Evolutionary conservation across 2,888 invertebrate genomes (phyloP).

Genomic region (Chloromyia formosa): DNA sequence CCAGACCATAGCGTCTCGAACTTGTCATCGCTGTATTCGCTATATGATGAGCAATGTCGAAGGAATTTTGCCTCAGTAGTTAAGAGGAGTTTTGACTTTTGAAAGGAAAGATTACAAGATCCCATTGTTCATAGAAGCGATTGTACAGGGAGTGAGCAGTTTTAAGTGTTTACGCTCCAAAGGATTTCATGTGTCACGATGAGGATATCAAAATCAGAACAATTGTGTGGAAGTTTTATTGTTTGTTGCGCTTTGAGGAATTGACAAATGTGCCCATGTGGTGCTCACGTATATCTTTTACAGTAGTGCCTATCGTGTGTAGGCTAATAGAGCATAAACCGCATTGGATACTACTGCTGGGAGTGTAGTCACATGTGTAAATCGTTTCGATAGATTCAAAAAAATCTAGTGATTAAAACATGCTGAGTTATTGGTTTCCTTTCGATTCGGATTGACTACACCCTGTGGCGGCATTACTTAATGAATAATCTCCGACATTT

Average conservation of each 20-base stretch:
- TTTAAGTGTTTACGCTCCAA: slow-evolving; percentile 40
- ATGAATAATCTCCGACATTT: too few species aligned
- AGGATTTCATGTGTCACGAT: slow-evolving; percentile 43
- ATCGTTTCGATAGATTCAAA: slow-evolving; percentile 38
- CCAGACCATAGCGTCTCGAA: not conserved
- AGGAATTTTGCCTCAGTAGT: slow-evolving; percentile 44
- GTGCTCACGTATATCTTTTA: slow-evolving; percentile 14
- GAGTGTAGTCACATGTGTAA: slow-evolving; percentile 35
- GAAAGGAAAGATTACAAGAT: slow-evolving; percentile 43
- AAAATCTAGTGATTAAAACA: not conserved
- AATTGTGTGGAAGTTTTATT: slow-evolving; percentile 33
- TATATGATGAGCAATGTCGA: slow-evolving; percentile 26
- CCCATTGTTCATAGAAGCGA: slow-evolving; percentile 26
- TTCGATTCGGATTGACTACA: not conserved
- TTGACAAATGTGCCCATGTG: slow-evolving; percentile 17
- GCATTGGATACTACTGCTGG: slow-evolving; percentile 32
- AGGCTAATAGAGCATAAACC: not conserved
- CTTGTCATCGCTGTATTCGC: too few species aligned
- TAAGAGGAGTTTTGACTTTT: slow-evolving; percentile 42
- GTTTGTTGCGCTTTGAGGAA: slow-evolving; percentile 5
- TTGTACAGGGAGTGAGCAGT: slow-evolving; percentile 40
- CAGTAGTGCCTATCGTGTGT: slow-evolving; percentile 18
- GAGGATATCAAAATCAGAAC: slow-evolving; percentile 43
- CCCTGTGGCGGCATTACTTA: not conserved
- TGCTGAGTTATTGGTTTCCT: slow-evolving; percentile 22